Percentiles rank a stretch among this genome's conserved stretches.
Evolutionary conservation across 2,888 invertebrate genomes (phyloP).

Genomic region (Aleiodes testaceus): DNA sequence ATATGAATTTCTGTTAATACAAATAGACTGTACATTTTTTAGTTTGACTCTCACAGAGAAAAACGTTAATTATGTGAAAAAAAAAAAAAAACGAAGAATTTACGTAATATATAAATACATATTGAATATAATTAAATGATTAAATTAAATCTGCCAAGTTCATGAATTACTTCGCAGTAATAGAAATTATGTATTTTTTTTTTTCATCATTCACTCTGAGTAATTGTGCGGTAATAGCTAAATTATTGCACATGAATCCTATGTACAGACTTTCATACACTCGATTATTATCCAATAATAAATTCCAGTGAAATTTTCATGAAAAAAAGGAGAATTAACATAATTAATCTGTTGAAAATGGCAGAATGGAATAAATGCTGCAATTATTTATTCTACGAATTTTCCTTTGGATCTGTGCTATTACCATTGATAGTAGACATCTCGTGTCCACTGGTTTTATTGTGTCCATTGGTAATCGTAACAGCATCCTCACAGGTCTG

Average conservation of each 20-base stretch:
- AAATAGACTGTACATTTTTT: slow-evolving; percentile 62
- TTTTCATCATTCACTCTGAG: slow-evolving; percentile 4
- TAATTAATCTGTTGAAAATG: background rate
- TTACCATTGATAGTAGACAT: slow-evolving; percentile 66
- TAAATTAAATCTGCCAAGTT: background rate
- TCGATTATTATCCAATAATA: slow-evolving; percentile 46
- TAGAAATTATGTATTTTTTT: slow-evolving; percentile 3
- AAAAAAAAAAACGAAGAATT: too few species aligned
- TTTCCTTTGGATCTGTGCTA: slow-evolving; percentile 61
- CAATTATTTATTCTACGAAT: slow-evolving; percentile 52
- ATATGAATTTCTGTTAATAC: slow-evolving; percentile 54
- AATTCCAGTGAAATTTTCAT: slow-evolving; percentile 23
- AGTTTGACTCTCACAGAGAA: background rate
- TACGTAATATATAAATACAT: slow-evolving; percentile 14
- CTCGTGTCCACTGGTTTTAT: slow-evolving; percentile 64
- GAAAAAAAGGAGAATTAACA: too few species aligned
- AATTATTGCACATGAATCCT: slow-evolving; percentile 57
- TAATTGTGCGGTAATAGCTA: slow-evolving; percentile 47
- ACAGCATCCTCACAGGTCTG: slow-evolving; percentile 71
- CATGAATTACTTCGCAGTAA: too few species aligned
- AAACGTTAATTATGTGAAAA: slow-evolving; percentile 3
- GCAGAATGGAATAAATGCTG: slow-evolving; percentile 29
- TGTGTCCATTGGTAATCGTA: slow-evolving; percentile 63
- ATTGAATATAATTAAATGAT: slow-evolving; percentile 11
- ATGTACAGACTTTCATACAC: slow-evolving; percentile 67